phyloP scores from a whole-genome alignment of 2,797 vertebrate species.

The Masticophis lateralis region DNA sequence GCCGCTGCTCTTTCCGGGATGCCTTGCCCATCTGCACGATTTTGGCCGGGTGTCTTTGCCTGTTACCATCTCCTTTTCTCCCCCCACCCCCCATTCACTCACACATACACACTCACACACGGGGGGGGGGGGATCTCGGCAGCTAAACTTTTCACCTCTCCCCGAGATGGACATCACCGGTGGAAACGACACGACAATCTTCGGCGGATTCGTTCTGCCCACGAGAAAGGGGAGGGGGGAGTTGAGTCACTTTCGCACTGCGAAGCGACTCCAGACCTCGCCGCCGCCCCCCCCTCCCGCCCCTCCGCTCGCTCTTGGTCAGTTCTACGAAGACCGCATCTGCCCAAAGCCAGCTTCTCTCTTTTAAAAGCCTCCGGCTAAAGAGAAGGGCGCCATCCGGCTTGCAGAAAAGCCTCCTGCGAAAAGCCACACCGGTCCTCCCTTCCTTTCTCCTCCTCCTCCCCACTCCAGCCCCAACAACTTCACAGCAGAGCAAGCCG shows the following conservation, averaged over 20 bases:
- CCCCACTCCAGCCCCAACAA: not conserved
- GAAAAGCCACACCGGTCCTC: not conserved
- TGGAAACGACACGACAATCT: not conserved
- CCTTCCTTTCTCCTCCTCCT: too few species aligned
- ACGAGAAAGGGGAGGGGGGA: not conserved
- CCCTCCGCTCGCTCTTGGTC: not conserved
- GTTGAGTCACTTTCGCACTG: constrained; percentile 15
- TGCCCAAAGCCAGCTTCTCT: not conserved
- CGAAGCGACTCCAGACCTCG: not conserved
- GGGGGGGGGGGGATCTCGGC: accelerated
- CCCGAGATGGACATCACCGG: not conserved
- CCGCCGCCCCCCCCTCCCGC: not conserved
- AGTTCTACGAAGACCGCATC: not conserved
- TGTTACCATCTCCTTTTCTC: not conserved
- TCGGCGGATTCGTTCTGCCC: not conserved
- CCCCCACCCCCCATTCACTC: too few species aligned
- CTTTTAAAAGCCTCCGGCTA: not conserved
- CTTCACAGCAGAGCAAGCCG: not conserved
- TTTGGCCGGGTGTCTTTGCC: not conserved
- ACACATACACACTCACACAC: too few species aligned
- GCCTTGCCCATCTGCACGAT: not conserved
- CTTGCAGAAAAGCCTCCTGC: not conserved
- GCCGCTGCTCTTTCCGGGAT: not conserved
- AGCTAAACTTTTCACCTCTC: constrained; percentile 18
- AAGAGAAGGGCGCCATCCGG: not conserved